Evolutionary conservation across 2,888 invertebrate genomes (phyloP), one percentile per base, ranked within the genome.

Genomic region (Athetis lepigone): DNA sequence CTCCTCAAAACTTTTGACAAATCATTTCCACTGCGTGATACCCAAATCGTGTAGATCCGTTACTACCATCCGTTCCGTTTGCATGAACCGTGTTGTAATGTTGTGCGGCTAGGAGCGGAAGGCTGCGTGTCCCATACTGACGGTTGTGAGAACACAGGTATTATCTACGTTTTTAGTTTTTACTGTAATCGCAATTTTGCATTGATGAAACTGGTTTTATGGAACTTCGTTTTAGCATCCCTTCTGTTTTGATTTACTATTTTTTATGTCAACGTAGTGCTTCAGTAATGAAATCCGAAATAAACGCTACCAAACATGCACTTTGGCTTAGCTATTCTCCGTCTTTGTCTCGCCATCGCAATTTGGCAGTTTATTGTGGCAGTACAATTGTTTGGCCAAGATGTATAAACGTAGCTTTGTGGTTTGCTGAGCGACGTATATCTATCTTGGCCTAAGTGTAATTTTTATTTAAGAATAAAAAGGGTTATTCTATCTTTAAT

Each of bases 101-200:
- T 96, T 94, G 88, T 95, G 94, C 94, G 89, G 95, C 96, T 96
- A 97, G 98, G 98, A 96, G 96, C 97, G 95, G 98, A 97, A 95
- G 98, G 98, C 95, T 98, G 98, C 96, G 97, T 98, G 93, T 98
- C 98, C 91, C 98, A 98, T 96, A 97, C 98, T 93, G 98, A 98
- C 95, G 98, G 98, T 96, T 98, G 98, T 96, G 98, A 98, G 95
- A 98, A 98, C 95, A 97, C 98, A 96, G 97, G 97, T 98, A 98
- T 97, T 96, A 57, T 9, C 67, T n/a, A 49, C 33, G 40, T 62
- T 56, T 63, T 50, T 45, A 42, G 51, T 25, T 58, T 39, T 2
- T 67, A 39, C n/a, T 33, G 4, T 43, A 47, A 37, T 29, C 5
- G 54, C 60, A 21, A 18, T 42, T 27, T 58, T 65, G 36, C 27